phyloP scores from a whole-genome alignment of 2,113 vertebrate species.

The Ctenodactylus gundi region DNA sequence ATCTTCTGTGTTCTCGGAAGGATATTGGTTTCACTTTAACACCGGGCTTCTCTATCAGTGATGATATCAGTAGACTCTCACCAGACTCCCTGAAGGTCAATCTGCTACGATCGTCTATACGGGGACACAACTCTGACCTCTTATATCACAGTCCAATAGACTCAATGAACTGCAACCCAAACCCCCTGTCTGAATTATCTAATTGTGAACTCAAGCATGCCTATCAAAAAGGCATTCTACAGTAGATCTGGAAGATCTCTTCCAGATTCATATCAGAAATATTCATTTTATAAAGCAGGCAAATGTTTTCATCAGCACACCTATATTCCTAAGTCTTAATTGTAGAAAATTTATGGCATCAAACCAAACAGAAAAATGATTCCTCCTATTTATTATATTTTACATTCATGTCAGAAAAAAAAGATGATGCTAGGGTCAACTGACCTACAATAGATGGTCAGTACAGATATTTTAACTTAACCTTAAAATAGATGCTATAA shows the following conservation, averaged over 20 bases:
- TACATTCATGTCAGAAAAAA: constrained; percentile 20
- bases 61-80: background rate
- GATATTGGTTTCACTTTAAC: background rate
- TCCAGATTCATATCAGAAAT: background rate
- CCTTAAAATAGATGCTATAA: background rate
- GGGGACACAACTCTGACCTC: background rate
- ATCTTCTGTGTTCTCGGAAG: background rate
- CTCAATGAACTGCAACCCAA: background rate
- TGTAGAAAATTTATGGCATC: background rate
- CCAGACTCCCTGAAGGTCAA: background rate
- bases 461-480: background rate
- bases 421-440: background rate
- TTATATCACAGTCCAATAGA: background rate
- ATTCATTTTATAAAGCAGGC: background rate
- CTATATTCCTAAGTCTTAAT: background rate
- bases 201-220: background rate
- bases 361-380: constrained; percentile 10
- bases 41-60: background rate
- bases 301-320: background rate
- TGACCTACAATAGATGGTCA: background rate
- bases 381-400: background rate
- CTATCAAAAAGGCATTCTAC: background rate
- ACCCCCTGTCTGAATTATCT: background rate
- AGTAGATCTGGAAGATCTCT: background rate
- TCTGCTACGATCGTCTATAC: background rate